Evolutionary conservation across 2,797 vertebrate genomes (phyloP).

Genomic region (Serranus cabrilla): DNA sequence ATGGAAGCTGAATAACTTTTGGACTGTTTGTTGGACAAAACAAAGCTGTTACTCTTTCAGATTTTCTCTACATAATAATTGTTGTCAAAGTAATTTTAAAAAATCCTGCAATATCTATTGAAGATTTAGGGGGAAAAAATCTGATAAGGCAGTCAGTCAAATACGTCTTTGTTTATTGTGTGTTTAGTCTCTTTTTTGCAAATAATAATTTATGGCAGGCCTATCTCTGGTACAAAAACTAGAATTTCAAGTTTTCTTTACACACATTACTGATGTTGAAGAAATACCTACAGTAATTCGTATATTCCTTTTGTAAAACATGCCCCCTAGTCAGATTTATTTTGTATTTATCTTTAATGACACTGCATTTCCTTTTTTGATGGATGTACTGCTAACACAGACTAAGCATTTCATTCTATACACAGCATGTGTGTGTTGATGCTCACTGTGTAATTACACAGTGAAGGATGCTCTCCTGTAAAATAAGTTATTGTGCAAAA

Average conservation of each 20-base stretch:
- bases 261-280: background rate
- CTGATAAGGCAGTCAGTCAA: too few species aligned
- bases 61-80: too few species aligned
- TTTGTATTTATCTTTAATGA: background rate
- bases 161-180: too few species aligned
- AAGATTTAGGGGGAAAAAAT: too few species aligned
- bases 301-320: background rate
- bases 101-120: too few species aligned
- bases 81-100: too few species aligned
- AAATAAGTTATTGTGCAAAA: constrained; percentile 7
- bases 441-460: constrained; percentile 1
- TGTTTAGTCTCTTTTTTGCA: too few species aligned
- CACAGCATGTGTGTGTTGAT: background rate
- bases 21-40: background rate
- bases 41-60: too few species aligned
- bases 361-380: background rate
- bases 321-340: background rate
- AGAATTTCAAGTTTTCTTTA: background rate
- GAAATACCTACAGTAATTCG: background rate
- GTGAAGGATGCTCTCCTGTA: background rate
- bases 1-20: background rate
- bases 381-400: background rate
- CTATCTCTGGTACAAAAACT: background rate
- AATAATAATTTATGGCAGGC: too few species aligned
- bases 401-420: background rate